Conservation (phyloP, 2,888 invertebrate genomes). For the Darwinula stevensoni region DNA sequence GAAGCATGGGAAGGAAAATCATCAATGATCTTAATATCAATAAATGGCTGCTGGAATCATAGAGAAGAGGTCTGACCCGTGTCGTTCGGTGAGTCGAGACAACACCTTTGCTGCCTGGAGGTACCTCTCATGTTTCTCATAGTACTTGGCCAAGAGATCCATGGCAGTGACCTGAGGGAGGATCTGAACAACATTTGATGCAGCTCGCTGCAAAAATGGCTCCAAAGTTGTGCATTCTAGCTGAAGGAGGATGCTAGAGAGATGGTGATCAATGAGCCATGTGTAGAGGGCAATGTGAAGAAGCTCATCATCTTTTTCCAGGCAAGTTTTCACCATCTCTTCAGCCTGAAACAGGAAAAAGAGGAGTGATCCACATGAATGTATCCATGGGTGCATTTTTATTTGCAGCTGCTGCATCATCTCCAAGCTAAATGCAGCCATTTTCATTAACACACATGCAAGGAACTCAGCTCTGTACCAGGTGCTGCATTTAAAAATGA, state of each 20-base stretch:
- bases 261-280: constrained; percentile 39
- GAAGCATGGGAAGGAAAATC: too few species aligned
- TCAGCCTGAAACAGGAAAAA: constrained; percentile 26
- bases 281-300: constrained; percentile 72
- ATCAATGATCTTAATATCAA: not conserved
- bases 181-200: not conserved
- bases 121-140: constrained; percentile 72
- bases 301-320: constrained; percentile 39
- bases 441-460: too few species aligned
- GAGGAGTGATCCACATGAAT: too few species aligned
- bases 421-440: too few species aligned
- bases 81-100: constrained; percentile 45
- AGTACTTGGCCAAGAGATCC: constrained; percentile 74
- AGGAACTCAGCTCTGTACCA: too few species aligned
- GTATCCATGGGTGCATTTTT: too few species aligned
- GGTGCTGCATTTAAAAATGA: too few species aligned
- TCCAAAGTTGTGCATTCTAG: constrained; percentile 1
- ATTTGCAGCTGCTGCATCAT: too few species aligned
- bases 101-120: constrained; percentile 70
- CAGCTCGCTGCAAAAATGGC: not conserved
- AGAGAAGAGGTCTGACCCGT: constrained; percentile 13
- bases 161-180: not conserved
- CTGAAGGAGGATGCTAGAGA: constrained; percentile 10
- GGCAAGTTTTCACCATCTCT: constrained; percentile 18
- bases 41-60: constrained; percentile 3